phyloP scores from a whole-genome alignment of 2,797 vertebrate species.

The Myiotriccus ornatus region DNA sequence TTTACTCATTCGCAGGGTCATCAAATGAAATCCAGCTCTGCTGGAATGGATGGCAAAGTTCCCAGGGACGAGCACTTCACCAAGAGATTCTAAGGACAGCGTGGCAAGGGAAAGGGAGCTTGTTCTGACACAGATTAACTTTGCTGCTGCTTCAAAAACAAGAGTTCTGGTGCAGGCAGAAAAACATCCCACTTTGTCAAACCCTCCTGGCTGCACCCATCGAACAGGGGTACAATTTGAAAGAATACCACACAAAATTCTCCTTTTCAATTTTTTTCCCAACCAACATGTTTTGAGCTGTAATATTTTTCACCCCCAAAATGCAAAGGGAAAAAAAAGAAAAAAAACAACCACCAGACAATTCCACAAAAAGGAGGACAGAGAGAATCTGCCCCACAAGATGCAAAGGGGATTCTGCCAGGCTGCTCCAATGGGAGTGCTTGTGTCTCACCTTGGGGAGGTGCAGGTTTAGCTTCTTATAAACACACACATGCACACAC shows the following conservation, averaged over 20 bases:
- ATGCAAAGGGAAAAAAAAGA: neutral
- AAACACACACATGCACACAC: rapidly evolving
- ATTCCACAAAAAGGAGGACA: neutral
- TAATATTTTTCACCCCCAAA: neutral
- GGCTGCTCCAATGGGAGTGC: rapidly evolving
- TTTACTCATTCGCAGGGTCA: slow-evolving; percentile 31
- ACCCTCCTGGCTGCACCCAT: neutral
- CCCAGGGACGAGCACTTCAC: slow-evolving; percentile 33
- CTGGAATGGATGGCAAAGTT: slow-evolving; percentile 41
- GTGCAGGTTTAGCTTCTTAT: neutral
- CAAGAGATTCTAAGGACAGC: slow-evolving; percentile 58
- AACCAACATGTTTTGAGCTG: rapidly evolving
- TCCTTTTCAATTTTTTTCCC: neutral
- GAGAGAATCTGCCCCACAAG: neutral
- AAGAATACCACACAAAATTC: neutral
- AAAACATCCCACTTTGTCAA: neutral
- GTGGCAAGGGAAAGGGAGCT: neutral
- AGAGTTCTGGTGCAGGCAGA: neutral
- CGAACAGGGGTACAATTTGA: neutral
- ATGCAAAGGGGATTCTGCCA: neutral
- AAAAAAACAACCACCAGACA: too few relatives aligned
- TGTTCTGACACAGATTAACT: neutral
- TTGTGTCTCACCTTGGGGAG: neutral
- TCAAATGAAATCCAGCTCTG: slow-evolving; percentile 42
- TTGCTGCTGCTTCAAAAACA: neutral